Evolutionary conservation across 2,113 vertebrate genomes (phyloP).

Genomic region (Poecilia latipinna): DNA sequence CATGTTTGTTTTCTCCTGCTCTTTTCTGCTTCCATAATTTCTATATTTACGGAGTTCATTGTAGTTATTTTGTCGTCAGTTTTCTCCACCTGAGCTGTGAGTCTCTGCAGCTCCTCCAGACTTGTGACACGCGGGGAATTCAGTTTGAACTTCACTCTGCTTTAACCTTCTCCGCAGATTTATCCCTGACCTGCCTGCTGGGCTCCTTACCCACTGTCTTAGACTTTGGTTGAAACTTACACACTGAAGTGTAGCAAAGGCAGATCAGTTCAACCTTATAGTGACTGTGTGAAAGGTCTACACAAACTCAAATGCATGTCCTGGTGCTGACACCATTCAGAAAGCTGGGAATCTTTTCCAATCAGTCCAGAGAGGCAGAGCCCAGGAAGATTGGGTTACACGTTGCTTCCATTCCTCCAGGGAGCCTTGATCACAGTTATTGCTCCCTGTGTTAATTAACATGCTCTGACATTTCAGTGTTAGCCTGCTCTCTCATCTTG

Average conservation of each 20-base stretch:
- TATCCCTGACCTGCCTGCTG: background rate
- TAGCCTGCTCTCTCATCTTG: conserved; percentile 67
- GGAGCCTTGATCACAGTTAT: conserved; percentile 77
- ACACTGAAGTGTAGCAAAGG: background rate
- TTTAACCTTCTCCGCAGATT: background rate
- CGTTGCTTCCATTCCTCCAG: conserved; percentile 63
- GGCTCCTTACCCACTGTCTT: background rate
- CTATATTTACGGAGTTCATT: too few relatives aligned
- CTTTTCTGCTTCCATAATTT: too few relatives aligned
- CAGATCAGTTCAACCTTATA: background rate
- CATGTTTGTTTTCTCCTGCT: too few relatives aligned
- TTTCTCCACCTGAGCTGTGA: too few relatives aligned
- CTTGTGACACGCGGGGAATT: too few relatives aligned
- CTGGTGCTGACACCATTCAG: conserved; percentile 75
- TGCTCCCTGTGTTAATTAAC: conserved; percentile 80
- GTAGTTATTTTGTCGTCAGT: too few relatives aligned
- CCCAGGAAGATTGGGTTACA: conserved; percentile 66
- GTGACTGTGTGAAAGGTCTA: conserved; percentile 1
- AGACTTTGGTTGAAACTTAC: too few relatives aligned
- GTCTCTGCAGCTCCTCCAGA: too few relatives aligned
- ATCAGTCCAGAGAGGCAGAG: conserved; percentile 69
- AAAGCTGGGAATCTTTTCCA: conserved; percentile 79
- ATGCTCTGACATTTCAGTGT: conserved; percentile 76
- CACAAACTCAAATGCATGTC: conserved; percentile 66
- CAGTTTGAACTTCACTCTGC: background rate